A percentile compares a stretch with the other conserved stretches of the same genome.
Conservation (phyloP, 2,113 vertebrate species). For the Chloropsis hardwickii region DNA sequence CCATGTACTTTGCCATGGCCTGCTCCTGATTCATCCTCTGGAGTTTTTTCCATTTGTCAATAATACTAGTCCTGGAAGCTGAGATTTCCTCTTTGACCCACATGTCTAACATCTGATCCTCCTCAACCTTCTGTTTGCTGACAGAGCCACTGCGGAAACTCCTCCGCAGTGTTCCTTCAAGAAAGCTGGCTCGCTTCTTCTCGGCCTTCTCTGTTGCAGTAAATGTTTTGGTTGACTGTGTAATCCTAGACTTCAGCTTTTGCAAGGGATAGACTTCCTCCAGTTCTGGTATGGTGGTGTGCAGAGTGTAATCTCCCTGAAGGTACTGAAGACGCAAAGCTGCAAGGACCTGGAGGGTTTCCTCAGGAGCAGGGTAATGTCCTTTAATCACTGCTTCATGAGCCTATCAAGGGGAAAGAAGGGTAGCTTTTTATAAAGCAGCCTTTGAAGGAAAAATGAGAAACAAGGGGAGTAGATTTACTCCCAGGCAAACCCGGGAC, state of each 20-base stretch:
- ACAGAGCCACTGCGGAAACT: conserved; percentile 87
- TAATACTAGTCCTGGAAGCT: conserved; percentile 79
- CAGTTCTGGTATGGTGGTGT: conserved; percentile 74
- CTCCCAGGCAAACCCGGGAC: background rate
- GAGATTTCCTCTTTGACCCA: conserved; percentile 90
- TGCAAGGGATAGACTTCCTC: conserved; percentile 88
- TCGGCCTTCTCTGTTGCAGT: conserved; percentile 74
- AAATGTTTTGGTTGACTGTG: conserved; percentile 84
- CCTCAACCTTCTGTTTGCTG: conserved; percentile 82
- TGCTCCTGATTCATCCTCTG: conserved; percentile 90
- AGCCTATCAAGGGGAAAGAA: conserved; percentile 72
- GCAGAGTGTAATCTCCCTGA: conserved; percentile 79
- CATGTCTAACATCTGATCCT: conserved; percentile 87
- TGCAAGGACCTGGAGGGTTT: conserved; percentile 92
- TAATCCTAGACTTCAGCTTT: conserved; percentile 86
- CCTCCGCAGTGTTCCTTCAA: conserved; percentile 90
- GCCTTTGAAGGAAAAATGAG: background rate
- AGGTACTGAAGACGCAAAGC: conserved; percentile 92
- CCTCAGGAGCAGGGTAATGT: conserved; percentile 92
- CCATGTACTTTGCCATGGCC: conserved; percentile 94
- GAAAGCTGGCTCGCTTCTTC: conserved; percentile 89
- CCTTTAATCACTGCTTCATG: conserved; percentile 93
- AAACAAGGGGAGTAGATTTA: background rate
- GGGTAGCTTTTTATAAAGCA: background rate
- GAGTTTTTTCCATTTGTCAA: conserved; percentile 94